phyloP scores from a whole-genome alignment of 2,113 vertebrate species.

The Suncus etruscus region DNA sequence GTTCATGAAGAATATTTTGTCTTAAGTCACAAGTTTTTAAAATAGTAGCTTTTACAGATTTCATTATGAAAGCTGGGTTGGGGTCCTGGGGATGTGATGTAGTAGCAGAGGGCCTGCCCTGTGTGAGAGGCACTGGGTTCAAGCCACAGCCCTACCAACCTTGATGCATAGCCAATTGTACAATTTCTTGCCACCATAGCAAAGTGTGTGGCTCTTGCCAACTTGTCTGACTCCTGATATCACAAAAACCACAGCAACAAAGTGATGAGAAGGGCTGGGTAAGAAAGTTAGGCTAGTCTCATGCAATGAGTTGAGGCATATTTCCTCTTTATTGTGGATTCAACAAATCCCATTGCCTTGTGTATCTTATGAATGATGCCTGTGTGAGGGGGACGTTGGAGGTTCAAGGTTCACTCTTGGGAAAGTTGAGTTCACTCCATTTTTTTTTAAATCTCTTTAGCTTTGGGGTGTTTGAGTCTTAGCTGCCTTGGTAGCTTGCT shows the following conservation, averaged over 20 bases:
- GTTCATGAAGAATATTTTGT: constrained; percentile 15
- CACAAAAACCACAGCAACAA: too few relatives aligned
- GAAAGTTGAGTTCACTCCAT: background rate
- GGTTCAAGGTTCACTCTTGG: too few relatives aligned
- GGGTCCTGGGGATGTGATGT: too few relatives aligned
- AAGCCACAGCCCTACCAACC: too few relatives aligned
- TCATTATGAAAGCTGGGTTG: constrained; percentile 48
- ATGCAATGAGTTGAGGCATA: background rate
- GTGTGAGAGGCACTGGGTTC: too few relatives aligned
- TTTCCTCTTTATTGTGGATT: constrained; percentile 34
- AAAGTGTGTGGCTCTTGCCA: too few relatives aligned
- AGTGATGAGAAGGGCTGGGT: too few relatives aligned
- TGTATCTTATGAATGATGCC: background rate
- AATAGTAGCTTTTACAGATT: constrained; percentile 36
- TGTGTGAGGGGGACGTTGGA: background rate
- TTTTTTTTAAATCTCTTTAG: background rate
- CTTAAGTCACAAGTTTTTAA: constrained; percentile 29
- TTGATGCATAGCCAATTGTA: too few relatives aligned
- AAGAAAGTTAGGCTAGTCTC: background rate
- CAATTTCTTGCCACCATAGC: too few relatives aligned
- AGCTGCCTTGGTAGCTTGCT: background rate
- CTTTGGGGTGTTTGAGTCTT: background rate
- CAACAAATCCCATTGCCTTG: background rate
- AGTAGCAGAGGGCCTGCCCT: too few relatives aligned
- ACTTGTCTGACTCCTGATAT: too few relatives aligned